Evolutionary conservation across 2,888 invertebrate genomes (phyloP).

Genomic region (Chorisops tibialis): DNA sequence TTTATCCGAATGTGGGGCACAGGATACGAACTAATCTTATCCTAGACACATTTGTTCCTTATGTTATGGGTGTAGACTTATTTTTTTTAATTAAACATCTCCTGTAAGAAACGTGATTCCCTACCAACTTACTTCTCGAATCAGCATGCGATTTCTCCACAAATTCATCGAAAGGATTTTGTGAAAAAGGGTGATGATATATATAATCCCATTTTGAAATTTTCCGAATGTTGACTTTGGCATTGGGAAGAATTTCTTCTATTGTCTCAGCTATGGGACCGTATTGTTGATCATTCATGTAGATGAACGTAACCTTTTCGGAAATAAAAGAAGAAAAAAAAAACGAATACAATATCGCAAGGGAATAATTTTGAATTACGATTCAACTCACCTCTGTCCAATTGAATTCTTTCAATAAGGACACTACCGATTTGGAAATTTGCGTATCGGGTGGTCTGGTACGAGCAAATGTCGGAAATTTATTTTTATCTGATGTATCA

Average conservation of each 20-base stretch:
- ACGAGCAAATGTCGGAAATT: constrained; percentile 87
- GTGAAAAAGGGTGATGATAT: constrained; percentile 77
- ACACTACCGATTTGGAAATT: constrained; percentile 88
- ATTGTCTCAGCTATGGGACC: constrained; percentile 77
- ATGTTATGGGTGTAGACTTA: no score
- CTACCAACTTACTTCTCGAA: constrained; percentile 74
- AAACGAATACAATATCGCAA: constrained; percentile 14
- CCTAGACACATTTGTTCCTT: no score
- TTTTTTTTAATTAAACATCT: no score
- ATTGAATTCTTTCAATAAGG: constrained; percentile 77
- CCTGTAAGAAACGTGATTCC: no score
- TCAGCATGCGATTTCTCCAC: constrained; percentile 78
- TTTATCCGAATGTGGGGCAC: no score
- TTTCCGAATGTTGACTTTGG: constrained; percentile 68
- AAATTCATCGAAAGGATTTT: constrained; percentile 81
- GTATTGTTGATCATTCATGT: constrained; percentile 73
- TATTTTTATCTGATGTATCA: constrained; percentile 81
- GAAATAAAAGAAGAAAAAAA: background rate
- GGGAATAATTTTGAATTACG: background rate
- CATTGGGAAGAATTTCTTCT: constrained; percentile 64
- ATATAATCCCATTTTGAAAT: constrained; percentile 64
- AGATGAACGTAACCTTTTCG: constrained; percentile 75
- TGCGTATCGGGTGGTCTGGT: constrained; percentile 91
- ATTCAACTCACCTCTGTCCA: constrained; percentile 75
- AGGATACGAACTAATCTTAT: no score